These are phyloP conservation scores for Euwallacea similis DNA, from an alignment of 1,140 invertebrate species.

Conservation along the genomic window DNA sequence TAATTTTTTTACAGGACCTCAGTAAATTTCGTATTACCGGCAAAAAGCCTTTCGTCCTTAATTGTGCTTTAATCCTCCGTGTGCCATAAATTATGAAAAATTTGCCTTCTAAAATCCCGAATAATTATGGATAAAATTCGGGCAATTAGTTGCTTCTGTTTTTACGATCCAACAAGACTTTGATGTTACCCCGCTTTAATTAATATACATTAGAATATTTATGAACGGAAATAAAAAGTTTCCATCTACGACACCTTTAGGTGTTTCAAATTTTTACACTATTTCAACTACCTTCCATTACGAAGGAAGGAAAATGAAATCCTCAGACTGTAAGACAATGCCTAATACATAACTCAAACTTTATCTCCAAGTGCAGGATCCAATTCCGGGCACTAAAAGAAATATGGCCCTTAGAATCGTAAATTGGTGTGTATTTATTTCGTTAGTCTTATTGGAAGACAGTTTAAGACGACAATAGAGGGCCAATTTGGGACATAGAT, in stretches of 20 bases:
- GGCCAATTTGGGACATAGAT: constrained; percentile 33
- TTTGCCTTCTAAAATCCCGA: constrained; percentile 11
- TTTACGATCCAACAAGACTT: neutral
- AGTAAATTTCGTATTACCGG: constrained; percentile 10
- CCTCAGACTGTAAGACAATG: too few relatives aligned
- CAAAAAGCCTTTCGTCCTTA: constrained; percentile 3
- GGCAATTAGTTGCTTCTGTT: constrained; percentile 1
- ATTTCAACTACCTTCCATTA: too few relatives aligned
- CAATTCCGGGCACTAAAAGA: too few relatives aligned
- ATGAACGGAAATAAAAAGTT: neutral
- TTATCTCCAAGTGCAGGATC: too few relatives aligned
- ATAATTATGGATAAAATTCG: constrained; percentile 11
- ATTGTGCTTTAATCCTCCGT: constrained; percentile 8
- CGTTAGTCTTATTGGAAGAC: constrained; percentile 30
- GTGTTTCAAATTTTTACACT: too few relatives aligned
- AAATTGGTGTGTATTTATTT: constrained; percentile 9
- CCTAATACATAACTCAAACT: too few relatives aligned
- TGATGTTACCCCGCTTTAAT: neutral
- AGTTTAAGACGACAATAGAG: constrained; percentile 32
- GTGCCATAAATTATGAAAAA: constrained; percentile 6
- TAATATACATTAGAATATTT: neutral
- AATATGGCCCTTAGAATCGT: too few relatives aligned
- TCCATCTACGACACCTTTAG: neutral
- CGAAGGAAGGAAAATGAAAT: neutral
- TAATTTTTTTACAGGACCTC: neutral